Percentiles rank a stretch among this genome's conserved stretches.
These are phyloP conservation scores for Corythornis madagascariensis DNA, from an alignment of 2,113 vertebrate species.

Conservation along the genomic window DNA sequence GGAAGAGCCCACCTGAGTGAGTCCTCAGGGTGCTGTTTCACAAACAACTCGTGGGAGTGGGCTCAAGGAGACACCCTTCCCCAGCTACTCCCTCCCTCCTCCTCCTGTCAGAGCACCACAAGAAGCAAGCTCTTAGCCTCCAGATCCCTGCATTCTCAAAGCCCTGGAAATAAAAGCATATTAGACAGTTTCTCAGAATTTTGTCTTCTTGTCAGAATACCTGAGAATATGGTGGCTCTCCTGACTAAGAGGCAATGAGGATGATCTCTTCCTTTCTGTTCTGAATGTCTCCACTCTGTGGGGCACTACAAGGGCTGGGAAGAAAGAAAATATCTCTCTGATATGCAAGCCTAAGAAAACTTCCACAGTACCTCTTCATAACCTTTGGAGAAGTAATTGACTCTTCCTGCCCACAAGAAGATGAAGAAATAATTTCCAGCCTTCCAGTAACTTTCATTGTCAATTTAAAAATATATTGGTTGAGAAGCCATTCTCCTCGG, in stretches of 20 bases:
- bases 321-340: not conserved
- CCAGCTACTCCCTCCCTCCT: not conserved
- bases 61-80: not conserved
- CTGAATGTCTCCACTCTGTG: not conserved
- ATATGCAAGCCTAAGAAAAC: not conserved
- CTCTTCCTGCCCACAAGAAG: not conserved
- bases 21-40: not conserved
- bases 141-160: not conserved
- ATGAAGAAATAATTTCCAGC: not conserved
- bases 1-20: constrained; percentile 40
- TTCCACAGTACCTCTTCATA: not conserved
- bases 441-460: not conserved
- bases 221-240: not conserved
- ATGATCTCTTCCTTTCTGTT: not conserved
- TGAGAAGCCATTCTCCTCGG: not conserved
- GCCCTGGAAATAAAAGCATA: not conserved
- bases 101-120: not conserved
- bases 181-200: not conserved
- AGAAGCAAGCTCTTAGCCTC: not conserved
- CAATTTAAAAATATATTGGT: not conserved
- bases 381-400: not conserved
- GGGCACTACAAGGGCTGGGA: not conserved
- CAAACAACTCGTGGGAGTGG: not conserved
- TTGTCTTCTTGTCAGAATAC: not conserved
- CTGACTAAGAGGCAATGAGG: not conserved